These are phyloP conservation scores for Crepidodera aurea DNA, from an alignment of 2,888 invertebrate species.

Conservation along the genomic window DNA sequence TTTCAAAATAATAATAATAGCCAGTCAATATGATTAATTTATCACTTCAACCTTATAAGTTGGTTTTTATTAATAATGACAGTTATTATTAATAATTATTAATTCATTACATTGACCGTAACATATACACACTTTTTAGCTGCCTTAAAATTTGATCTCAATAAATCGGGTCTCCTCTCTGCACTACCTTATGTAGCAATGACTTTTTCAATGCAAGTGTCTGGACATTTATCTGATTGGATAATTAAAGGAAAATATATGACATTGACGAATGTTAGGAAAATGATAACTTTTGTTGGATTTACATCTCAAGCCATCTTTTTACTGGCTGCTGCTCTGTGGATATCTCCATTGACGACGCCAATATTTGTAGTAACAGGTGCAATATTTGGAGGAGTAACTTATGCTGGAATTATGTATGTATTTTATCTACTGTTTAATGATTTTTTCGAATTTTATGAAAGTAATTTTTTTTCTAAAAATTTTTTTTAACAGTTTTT, in stretches of 20 bases:
- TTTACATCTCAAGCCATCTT: constrained; percentile 82
- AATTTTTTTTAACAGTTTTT: too few species aligned
- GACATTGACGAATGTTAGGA: constrained; percentile 75
- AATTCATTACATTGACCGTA: too few species aligned
- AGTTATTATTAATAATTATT: too few species aligned
- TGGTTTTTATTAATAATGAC: too few species aligned
- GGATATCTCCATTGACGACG: constrained; percentile 65
- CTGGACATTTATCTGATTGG: constrained; percentile 86
- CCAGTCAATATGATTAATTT: too few species aligned
- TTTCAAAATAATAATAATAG: too few species aligned
- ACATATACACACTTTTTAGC: too few species aligned
- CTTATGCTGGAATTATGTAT: constrained; percentile 24
- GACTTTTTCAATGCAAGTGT: constrained; percentile 79
- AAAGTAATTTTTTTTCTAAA: too few species aligned
- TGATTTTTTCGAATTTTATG: too few species aligned
- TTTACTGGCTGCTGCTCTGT: constrained; percentile 83
- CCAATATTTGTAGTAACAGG: constrained; percentile 20
- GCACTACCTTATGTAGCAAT: constrained; percentile 89
- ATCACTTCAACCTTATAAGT: too few species aligned
- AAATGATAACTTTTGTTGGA: constrained; percentile 73
- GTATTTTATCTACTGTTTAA: too few species aligned
- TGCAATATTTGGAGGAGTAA: constrained; percentile 11
- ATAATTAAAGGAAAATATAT: constrained; percentile 69
- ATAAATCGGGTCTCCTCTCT: constrained; percentile 82
- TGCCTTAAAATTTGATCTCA: constrained; percentile 74